These are phyloP conservation scores for Akabosia matsudoensis DNA, from an alignment of 1,140 invertebrate species.

Conservation along the genomic window DNA sequence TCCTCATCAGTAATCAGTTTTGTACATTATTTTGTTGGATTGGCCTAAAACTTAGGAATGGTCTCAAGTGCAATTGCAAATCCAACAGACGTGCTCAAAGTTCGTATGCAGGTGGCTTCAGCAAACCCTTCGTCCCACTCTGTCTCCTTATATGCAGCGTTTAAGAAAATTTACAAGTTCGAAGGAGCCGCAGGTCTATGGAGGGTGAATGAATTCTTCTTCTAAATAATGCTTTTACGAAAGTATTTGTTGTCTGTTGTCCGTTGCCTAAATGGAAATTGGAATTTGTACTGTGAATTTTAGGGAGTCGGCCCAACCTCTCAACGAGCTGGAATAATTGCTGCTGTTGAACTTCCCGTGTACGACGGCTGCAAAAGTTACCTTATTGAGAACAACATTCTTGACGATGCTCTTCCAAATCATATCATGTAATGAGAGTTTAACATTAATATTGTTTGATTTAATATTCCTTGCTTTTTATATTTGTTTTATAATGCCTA, in stretches of 20 bases:
- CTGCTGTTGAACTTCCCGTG: slow-evolving; percentile 87
- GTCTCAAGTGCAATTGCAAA: slow-evolving; percentile 92
- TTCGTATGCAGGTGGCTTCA: slow-evolving; percentile 74
- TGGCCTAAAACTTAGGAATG: slow-evolving; percentile 55
- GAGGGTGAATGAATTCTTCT: slow-evolving; percentile 64
- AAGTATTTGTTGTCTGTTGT: background rate
- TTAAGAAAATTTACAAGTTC: slow-evolving; percentile 41
- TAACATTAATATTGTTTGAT: slow-evolving; percentile 1
- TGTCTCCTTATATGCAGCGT: slow-evolving; percentile 32
- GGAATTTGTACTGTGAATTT: slow-evolving; percentile 37
- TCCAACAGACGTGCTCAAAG: slow-evolving; percentile 97
- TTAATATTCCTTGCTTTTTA: background rate
- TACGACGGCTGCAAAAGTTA: slow-evolving; percentile 87
- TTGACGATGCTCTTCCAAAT: slow-evolving; percentile 77
- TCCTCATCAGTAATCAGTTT: too few relatives aligned
- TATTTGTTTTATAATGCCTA: slow-evolving; percentile 18
- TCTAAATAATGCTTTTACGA: background rate
- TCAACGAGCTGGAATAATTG: slow-evolving; percentile 82
- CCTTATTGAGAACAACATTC: slow-evolving; percentile 60
- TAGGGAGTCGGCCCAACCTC: slow-evolving; percentile 81
- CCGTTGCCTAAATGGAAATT: slow-evolving; percentile 16
- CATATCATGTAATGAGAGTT: slow-evolving; percentile 75
- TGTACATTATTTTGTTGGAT: too few relatives aligned
- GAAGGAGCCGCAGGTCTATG: slow-evolving; percentile 81
- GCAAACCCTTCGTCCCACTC: background rate